Evolutionary conservation across 2,888 invertebrate species (phyloP).

Genomic region (Mylabris sibirica): DNA sequence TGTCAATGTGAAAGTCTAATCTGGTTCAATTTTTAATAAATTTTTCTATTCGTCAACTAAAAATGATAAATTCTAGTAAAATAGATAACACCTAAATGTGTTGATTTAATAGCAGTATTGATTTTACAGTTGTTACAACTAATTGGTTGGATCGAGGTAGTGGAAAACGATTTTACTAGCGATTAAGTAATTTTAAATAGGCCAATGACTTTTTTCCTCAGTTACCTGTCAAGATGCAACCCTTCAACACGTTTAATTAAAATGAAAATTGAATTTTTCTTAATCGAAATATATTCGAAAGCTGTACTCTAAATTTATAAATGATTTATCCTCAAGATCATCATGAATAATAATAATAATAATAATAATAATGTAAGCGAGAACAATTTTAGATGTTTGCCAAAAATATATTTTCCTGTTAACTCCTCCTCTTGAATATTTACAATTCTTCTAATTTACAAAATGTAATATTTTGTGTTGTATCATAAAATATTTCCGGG

Average conservation of each 20-base stretch:
- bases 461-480: not conserved
- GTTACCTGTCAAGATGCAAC: not conserved
- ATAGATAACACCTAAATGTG: not conserved
- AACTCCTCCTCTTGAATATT: no score
- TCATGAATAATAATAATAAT: no score
- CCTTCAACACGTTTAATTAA: not conserved
- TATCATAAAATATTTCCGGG: not conserved
- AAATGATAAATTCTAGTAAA: not conserved
- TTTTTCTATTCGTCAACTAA: not conserved
- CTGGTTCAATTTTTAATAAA: not conserved
- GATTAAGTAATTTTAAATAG: slow-evolving; percentile 9
- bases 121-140: not conserved
- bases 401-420: no score
- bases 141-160: not conserved
- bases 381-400: no score
- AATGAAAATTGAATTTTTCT: not conserved
- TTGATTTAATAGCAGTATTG: not conserved
- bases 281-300: no score
- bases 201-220: slow-evolving; percentile 9
- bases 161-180: slow-evolving; percentile 1
- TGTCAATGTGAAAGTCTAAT: not conserved
- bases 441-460: not conserved
- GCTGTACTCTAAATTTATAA: no score
- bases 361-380: no score
- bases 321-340: no score